phyloP scores from a whole-genome alignment of 2,113 vertebrate species.

The Alaudala cheleensis region DNA sequence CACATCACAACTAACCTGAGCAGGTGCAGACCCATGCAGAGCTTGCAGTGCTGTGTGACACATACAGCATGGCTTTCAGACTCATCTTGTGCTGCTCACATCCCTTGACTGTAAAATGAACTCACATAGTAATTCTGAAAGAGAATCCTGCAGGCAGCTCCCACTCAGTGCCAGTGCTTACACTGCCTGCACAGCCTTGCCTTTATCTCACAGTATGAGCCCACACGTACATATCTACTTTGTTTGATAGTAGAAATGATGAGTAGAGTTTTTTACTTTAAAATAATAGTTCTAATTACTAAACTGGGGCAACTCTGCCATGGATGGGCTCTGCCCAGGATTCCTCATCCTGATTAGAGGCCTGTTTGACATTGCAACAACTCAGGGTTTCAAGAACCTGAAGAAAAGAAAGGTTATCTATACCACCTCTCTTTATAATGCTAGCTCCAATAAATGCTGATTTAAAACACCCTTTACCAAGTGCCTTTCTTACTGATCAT shows the following conservation, averaged over 20 bases:
- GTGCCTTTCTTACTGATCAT: background rate
- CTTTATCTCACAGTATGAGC: background rate
- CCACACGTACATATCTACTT: background rate
- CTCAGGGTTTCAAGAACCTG: background rate
- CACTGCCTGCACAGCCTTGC: background rate
- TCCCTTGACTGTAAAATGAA: background rate
- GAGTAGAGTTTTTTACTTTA: background rate
- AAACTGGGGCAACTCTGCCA: background rate
- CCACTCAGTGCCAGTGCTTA: accelerated
- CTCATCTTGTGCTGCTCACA: background rate
- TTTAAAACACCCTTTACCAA: background rate
- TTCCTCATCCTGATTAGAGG: background rate
- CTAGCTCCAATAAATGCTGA: background rate
- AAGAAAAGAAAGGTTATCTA: background rate
- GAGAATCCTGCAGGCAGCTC: background rate
- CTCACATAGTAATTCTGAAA: accelerated
- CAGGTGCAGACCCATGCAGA: accelerated
- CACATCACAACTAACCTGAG: background rate
- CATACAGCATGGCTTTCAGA: background rate
- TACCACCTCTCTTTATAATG: background rate
- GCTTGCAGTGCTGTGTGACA: background rate
- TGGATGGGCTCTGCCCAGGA: accelerated
- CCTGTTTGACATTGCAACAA: background rate
- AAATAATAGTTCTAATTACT: background rate
- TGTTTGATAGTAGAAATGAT: background rate